Evolutionary conservation across 2,113 vertebrate species (phyloP).

Genomic region (Plecturocebus donacophilus): DNA sequence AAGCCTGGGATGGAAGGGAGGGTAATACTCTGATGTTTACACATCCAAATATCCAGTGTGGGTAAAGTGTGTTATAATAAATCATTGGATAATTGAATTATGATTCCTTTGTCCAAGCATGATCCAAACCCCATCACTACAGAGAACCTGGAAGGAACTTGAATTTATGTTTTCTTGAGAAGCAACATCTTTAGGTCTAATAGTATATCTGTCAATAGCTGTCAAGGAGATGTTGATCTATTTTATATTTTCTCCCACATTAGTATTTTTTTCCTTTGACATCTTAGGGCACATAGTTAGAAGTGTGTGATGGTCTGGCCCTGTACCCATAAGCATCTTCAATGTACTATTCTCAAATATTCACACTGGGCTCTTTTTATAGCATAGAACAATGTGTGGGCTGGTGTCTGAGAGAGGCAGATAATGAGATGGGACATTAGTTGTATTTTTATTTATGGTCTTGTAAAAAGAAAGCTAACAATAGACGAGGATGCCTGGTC

Average conservation of each 20-base stretch:
- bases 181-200: neutral
- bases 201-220: neutral
- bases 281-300: neutral
- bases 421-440: neutral
- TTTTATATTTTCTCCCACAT: neutral
- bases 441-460: slow-evolving; percentile 27
- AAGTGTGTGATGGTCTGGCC: neutral
- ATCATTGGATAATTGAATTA: slow-evolving; percentile 85
- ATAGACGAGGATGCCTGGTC: neutral
- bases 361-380: neutral
- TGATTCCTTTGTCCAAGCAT: slow-evolving; percentile 82
- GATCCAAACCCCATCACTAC: neutral
- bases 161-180: slow-evolving; percentile 18
- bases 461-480: neutral
- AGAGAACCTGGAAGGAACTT: slow-evolving; percentile 18
- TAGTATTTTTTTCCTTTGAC: neutral
- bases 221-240: neutral
- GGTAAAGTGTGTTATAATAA: slow-evolving; percentile 85
- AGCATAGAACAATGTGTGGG: neutral
- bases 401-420: neutral
- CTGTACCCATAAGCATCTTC: neutral
- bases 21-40: slow-evolving; percentile 80
- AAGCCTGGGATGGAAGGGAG: slow-evolving; percentile 80
- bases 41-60: slow-evolving; percentile 80
- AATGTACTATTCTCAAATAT: neutral